Evolutionary conservation across 2,113 vertebrate genomes (phyloP), one percentile per base, ranked within the genome.

Genomic region (Sphaerodactylus townsendi): DNA sequence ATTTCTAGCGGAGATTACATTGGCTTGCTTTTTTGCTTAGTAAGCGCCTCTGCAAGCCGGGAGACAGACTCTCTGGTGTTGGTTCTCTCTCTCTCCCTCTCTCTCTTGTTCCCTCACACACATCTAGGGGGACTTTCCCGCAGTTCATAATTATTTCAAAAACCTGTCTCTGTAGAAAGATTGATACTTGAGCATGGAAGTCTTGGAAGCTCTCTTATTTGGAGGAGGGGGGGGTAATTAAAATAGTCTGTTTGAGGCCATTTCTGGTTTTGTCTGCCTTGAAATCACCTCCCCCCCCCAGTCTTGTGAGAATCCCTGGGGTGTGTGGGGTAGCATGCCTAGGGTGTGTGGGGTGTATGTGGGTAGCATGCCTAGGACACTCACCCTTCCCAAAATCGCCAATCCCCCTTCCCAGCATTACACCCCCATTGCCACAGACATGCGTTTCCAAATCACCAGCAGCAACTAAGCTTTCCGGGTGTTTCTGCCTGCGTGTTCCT

Each of bases 11-110:
- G 93, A 88, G 88, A 88, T 88, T 64, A 0, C 33, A 11, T 46
- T 88, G 85, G 88, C 88, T 91, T 56, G 83, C 8, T 77, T 91
- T n/a, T 90, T 81, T 85, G 90, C 91, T 93, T 86, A 64, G 80
- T 90, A 82, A 93, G 93, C 93, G 85, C 77, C 0, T 84, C 66
- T 4, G 35, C 50, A 68, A 89, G 92, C 33, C 82, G 73, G 69
- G 46, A 86, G 66, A 1, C 72, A 35, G 73, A 59, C 68, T 85
- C 71, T 56, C 11, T 44, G 59, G 28, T n/a, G 44, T n/a, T 2
- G 69, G 65, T 13, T 53, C 19, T 15, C 64, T 75, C 30, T 10
- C n/a, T 39, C 2, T 33, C 0, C 3, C 14, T 3, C 50, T 11
- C 17, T 59, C 44, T 28, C 59, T 66, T 19, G 6, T 59, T 28